phyloP scores from a whole-genome alignment of 2,113 vertebrate genomes.

The Mustelus asterias region DNA sequence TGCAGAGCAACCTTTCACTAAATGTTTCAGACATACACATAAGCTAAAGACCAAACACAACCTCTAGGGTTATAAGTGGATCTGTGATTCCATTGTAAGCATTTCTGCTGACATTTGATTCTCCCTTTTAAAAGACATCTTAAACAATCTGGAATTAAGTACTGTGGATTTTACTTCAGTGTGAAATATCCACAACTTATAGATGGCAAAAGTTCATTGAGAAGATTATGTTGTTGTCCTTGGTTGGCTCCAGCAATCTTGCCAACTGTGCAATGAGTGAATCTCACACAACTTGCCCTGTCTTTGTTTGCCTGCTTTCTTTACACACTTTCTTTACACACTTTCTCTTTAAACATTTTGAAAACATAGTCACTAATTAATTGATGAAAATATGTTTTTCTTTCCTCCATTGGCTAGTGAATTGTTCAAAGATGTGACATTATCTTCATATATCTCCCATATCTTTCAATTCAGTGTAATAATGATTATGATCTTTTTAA shows the following conservation, averaged over 20 bases:
- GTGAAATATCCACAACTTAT: not conserved
- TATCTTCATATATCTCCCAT: not conserved
- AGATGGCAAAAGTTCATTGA: no score
- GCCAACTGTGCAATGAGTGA: not conserved
- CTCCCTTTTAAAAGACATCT: not conserved
- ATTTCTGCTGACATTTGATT: not conserved
- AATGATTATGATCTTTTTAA: not conserved
- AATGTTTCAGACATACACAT: not conserved
- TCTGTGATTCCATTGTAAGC: not conserved
- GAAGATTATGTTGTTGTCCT: not conserved
- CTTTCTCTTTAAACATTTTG: not conserved
- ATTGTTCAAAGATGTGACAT: not conserved
- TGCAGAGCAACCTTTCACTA: not conserved
- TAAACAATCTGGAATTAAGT: not conserved
- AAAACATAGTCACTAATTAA: not conserved
- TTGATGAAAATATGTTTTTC: not conserved
- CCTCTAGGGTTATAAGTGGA: not conserved
- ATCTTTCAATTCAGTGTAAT: constrained; percentile 11
- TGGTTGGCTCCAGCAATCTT: not conserved
- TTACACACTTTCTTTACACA: not conserved
- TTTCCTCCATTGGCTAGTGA: not conserved
- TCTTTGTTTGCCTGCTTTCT: not conserved
- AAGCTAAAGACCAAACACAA: not conserved
- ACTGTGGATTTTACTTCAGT: not conserved
- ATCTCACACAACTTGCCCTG: not conserved